Evolutionary conservation across 2,113 vertebrate genomes (phyloP).

Genomic region (Sisor rabdophorus): DNA sequence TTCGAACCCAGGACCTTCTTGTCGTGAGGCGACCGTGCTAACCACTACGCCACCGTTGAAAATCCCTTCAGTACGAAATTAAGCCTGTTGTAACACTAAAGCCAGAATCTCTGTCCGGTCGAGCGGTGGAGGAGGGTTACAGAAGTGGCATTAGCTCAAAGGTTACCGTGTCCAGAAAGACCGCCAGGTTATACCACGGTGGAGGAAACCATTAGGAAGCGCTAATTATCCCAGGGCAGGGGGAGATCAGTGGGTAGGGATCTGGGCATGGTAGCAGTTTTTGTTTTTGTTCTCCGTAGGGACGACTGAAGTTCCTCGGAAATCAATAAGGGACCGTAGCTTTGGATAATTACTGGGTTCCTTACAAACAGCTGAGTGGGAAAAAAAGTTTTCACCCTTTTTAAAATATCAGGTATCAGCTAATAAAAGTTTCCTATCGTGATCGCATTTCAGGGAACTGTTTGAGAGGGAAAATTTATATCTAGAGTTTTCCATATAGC

Average conservation of each 20-base stretch:
- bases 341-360: neutral
- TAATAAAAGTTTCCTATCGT: neutral
- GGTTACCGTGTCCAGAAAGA: neutral
- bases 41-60: no score
- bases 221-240: neutral
- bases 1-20: no score
- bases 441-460: neutral
- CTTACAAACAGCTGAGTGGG: neutral
- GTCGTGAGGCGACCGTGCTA: no score
- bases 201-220: conserved; percentile 1
- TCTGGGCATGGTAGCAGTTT: neutral
- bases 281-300: neutral
- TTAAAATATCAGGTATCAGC: neutral
- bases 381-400: neutral
- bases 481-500: neutral
- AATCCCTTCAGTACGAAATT: conserved; percentile 7
- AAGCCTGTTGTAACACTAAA: neutral
- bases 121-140: conserved; percentile 1
- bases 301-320: neutral
- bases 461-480: neutral
- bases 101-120: neutral
- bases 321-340: neutral
- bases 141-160: neutral
- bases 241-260: neutral
- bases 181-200: neutral